Evolutionary conservation across 1,140 invertebrate genomes (phyloP).

Genomic region (Saxidomus purpurata): DNA sequence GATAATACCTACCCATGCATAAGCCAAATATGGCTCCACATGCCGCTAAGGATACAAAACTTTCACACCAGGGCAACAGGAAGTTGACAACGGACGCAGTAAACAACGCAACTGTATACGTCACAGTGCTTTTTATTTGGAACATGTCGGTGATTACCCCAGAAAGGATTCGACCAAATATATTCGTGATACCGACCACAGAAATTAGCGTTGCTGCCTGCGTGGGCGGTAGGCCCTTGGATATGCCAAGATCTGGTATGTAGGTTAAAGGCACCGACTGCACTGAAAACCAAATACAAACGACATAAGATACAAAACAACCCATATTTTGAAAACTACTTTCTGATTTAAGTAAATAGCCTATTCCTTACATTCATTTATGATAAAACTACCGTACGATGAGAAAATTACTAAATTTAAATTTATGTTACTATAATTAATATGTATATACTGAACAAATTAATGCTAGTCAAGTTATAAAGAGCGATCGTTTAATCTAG

Average conservation of each 20-base stretch:
- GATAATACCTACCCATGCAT: conserved; percentile 80
- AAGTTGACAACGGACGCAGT: conserved; percentile 73
- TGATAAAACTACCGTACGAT: too few species aligned
- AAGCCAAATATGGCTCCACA: conserved; percentile 77
- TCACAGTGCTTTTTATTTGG: conserved; percentile 71
- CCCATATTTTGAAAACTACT: too few species aligned
- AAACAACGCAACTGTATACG: conserved; percentile 76
- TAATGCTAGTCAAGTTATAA: too few species aligned
- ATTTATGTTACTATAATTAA: too few species aligned
- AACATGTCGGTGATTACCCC: conserved; percentile 78
- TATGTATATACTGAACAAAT: too few species aligned
- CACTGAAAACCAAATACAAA: conserved; percentile 68
- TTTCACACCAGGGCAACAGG: conserved; percentile 74
- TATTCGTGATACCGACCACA: conserved; percentile 81
- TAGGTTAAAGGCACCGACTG: conserved; percentile 81
- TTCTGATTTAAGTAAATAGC: too few species aligned
- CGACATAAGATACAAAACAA: background rate
- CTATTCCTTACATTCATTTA: too few species aligned
- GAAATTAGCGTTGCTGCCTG: conserved; percentile 79
- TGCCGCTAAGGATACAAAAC: conserved; percentile 59
- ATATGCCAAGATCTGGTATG: conserved; percentile 77
- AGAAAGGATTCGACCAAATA: conserved; percentile 73
- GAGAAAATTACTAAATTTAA: too few species aligned
- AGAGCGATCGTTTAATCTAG: too few species aligned
- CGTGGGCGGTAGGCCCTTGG: conserved; percentile 68